Conservation (phyloP, 2,888 invertebrate genomes). For the Podabrus alpinus region DNA sequence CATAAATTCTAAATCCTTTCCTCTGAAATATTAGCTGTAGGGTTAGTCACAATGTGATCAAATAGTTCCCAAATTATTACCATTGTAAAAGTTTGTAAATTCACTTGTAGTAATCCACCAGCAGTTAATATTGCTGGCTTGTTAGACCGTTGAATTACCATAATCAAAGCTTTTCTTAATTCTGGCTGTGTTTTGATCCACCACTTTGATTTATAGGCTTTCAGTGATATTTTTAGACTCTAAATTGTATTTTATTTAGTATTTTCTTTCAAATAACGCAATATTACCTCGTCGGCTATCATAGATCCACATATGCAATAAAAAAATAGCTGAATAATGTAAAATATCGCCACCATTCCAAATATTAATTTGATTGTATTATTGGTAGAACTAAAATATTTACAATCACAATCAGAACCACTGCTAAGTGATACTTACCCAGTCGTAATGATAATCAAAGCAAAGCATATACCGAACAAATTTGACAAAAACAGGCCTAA, state of each 20-base stretch:
- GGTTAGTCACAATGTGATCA: no score
- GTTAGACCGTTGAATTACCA: conserved; percentile 1
- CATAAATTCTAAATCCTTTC: no score
- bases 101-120: background rate
- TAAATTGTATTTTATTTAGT: background rate
- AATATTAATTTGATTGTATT: background rate
- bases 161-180: background rate
- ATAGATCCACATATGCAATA: background rate
- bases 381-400: background rate
- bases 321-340: background rate
- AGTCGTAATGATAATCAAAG: background rate
- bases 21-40: no score
- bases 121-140: background rate
- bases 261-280: background rate
- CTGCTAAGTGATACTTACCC: no score
- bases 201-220: background rate
- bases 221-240: background rate
- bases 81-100: background rate
- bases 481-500: no score
- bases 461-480: no score
- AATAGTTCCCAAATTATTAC: background rate
- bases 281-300: background rate
- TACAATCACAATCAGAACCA: no score
- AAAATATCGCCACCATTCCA: background rate
- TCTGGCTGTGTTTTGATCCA: background rate